Evolutionary conservation across 2,113 vertebrate genomes (phyloP), one percentile per base, ranked within the genome.

Genomic region (Pteronura brasiliensis): DNA sequence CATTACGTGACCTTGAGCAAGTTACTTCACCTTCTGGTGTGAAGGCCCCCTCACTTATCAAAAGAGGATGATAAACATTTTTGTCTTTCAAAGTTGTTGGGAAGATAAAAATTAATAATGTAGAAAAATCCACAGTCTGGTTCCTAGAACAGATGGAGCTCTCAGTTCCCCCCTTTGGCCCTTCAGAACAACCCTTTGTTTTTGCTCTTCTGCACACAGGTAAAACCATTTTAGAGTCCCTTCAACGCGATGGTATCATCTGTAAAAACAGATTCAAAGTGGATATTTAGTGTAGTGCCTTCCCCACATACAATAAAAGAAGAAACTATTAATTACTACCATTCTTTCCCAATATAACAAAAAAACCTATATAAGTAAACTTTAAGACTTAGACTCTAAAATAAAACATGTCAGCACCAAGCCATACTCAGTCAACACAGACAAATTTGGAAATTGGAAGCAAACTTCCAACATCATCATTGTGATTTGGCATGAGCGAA

Each of bases 381-480:
- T 63, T 97, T 57, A 67, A 80, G 95, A 87, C 55, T 83, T 94
- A 31, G 1, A 21, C 67, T 84, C 27, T 15, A 27, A 80, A 80
- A 71, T 80, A 63, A 82, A 67, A 77, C 67, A 57, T 34, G 79
- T 67, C 72, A 67, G 36, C 20, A n/a, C 52, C 31, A 4, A 63
- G 57, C 63, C 25, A 92, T 85, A 18, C 8, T 67, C 92, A 67
- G 85, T 93, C 85, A 76, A 47, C 34, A 74, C 72, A 86, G 91
- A 85, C 49, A 42, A 47, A 61, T 92, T 39, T 86, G 89, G 85
- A 94, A 94, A 92, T 91, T 29, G 69, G 74, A 80, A 92, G 67
- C 47, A 36, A 96, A 90, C 86, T 91, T 94, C 4, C 10, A 59
- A 69, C 2, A 31, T 57, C 81, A 29, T 25, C 23, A 0, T 31